Conservation (phyloP, 2,797 vertebrate species). For the Lepus townsendii region DNA sequence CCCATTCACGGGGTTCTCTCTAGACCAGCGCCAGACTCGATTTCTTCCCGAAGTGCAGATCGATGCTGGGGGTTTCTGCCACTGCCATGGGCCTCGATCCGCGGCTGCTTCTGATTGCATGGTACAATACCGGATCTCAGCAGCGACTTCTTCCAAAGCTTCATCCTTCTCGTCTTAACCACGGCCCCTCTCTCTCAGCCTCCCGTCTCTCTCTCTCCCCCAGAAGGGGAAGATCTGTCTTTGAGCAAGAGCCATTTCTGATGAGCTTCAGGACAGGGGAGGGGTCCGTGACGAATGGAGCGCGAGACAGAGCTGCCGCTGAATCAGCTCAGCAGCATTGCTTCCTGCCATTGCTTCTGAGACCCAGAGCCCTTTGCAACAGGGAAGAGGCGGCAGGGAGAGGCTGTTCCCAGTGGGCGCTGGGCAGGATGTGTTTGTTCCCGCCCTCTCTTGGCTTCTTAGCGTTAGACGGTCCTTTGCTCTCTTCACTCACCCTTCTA, state of each 20-base stretch:
- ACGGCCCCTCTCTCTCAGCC: background rate
- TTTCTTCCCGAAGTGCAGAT: slow-evolving; percentile 6
- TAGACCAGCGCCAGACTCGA: background rate
- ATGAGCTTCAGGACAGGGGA: background rate
- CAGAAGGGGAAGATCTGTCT: background rate
- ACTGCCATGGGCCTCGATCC: background rate
- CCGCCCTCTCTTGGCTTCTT: background rate
- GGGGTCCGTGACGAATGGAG: background rate
- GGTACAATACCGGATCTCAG: background rate
- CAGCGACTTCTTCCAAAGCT: background rate
- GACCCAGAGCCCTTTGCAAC: background rate
- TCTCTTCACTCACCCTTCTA: background rate
- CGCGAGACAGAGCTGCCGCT: background rate
- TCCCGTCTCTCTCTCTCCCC: background rate
- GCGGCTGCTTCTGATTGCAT: background rate
- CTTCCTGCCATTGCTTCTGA: fast-evolving
- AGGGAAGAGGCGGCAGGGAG: background rate
- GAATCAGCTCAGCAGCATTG: background rate
- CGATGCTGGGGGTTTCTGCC: background rate
- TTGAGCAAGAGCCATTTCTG: background rate
- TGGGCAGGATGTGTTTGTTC: background rate
- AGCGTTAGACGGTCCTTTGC: background rate
- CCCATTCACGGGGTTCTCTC: background rate
- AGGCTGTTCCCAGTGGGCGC: background rate
- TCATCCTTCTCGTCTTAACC: background rate